Percentiles rank a stretch among this genome's conserved stretches.
These are phyloP conservation scores for Carduelis carduelis DNA, from an alignment of 2,797 vertebrate species.

Conservation along the genomic window DNA sequence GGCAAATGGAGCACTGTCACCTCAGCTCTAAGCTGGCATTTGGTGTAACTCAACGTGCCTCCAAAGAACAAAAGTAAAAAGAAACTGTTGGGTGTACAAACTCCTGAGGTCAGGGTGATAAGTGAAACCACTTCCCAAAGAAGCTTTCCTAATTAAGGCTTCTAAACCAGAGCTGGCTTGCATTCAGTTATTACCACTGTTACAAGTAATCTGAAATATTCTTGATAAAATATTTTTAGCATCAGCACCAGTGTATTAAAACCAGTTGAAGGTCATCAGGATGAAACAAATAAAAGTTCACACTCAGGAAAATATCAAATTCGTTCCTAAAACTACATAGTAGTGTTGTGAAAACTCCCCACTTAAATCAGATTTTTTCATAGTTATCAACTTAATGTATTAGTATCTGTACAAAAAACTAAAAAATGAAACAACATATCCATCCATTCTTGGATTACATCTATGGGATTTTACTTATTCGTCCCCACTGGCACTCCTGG, in stretches of 20 bases:
- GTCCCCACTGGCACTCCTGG: not conserved
- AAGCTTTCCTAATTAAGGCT: slow-evolving; percentile 66
- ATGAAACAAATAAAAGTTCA: not conserved
- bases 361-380: not conserved
- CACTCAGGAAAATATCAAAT: not conserved
- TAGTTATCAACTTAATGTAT: not conserved
- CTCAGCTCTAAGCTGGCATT: not conserved
- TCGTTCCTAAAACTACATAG: not conserved
- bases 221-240: slow-evolving; percentile 72
- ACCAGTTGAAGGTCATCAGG: slow-evolving; percentile 61
- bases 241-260: slow-evolving; percentile 1
- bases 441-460: not conserved
- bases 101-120: slow-evolving; percentile 49
- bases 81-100: not conserved
- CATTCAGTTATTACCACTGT: slow-evolving; percentile 52
- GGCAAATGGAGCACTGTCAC: not conserved
- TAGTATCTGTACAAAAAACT: not conserved
- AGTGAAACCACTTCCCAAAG: slow-evolving; percentile 64
- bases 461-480: not conserved
- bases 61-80: not conserved
- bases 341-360: not conserved
- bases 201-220: slow-evolving; percentile 62
- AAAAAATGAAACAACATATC: not conserved
- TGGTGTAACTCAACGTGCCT: not conserved
- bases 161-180: slow-evolving; percentile 58